Evolutionary conservation across 2,888 invertebrate genomes (phyloP), one percentile per base, ranked within the genome.

Genomic region (Cantharis lateralis): DNA sequence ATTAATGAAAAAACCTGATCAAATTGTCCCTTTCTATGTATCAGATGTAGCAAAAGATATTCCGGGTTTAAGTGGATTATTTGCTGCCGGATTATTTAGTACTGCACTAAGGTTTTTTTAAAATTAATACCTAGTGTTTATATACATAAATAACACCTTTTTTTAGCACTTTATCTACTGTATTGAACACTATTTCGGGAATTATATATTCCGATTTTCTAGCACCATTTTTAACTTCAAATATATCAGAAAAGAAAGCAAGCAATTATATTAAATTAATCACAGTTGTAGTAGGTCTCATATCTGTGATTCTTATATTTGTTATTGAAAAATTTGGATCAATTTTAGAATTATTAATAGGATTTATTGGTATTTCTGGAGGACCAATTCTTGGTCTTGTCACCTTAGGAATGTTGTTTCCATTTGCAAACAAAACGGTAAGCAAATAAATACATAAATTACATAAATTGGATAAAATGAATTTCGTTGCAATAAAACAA

Each of bases 341-440:
- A 15, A 88, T 94, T 28, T 90, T 94, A 74, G 92, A 93, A 84
- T 90, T 94, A 2, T 89, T 90, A 0, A 88, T 91, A 20, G 91
- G 91, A 62, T 89, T 93, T 9, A 91, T 91, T 9, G 93, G 93
- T 0, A 89, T 93, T 2, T 91, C 92, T 0, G 91, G 92, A n/a
- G 93, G 93, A 0, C 91, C 93, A 0, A 0, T 92, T 10, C 87
- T 93, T 2, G 93, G 93, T 0, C 87, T 93, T 0, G 93, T 93
- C 82, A 90, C 92, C 0, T 85, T 93, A 48, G 93, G 93, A 11
- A 92, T 94, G 83, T 89, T 93, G 26, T 90, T 92, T 77, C 92
- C 93, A 0, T 91, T 91, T 82, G 91, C 91, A 0, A 92, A 91
- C 79, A 89, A 90, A 82, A 90, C 90, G 70, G 91, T 91, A 85